Evolutionary conservation across 2,797 vertebrate species (phyloP).

Genomic region (Huso huso): DNA sequence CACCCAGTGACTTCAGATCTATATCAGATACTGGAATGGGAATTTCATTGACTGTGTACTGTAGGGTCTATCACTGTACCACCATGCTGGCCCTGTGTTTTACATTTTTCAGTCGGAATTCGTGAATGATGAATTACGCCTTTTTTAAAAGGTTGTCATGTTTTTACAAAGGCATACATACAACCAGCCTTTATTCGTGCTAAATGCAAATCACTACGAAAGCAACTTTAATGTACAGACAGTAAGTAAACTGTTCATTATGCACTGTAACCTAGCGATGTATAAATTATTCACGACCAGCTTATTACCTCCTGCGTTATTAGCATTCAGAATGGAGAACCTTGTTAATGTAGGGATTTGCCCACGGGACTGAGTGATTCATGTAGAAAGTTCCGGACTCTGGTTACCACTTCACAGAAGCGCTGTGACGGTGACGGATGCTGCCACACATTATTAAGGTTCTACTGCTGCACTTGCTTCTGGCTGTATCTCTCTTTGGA

Average conservation of each 20-base stretch:
- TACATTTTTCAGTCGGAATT: slow-evolving; percentile 9
- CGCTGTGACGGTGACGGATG: slow-evolving; percentile 50
- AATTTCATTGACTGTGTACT: not conserved
- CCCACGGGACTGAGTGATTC: slow-evolving; percentile 57
- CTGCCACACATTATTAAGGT: slow-evolving; percentile 18
- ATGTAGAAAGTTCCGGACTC: slow-evolving; percentile 49
- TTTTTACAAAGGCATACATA: not conserved
- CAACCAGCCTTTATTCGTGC: slow-evolving; percentile 24
- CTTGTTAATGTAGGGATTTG: slow-evolving; percentile 63
- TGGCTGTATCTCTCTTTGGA: slow-evolving; percentile 42
- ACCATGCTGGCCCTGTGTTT: slow-evolving; percentile 1
- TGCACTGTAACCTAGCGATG: slow-evolving; percentile 59
- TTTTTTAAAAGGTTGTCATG: slow-evolving; percentile 5
- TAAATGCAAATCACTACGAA: slow-evolving; percentile 36
- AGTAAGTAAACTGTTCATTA: slow-evolving; percentile 67
- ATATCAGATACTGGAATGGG: not conserved
- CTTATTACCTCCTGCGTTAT: slow-evolving; percentile 65
- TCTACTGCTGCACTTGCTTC: slow-evolving; percentile 40
- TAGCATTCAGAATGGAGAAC: slow-evolving; percentile 69
- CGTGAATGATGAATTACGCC: slow-evolving; percentile 5
- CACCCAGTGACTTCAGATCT: slow-evolving; percentile 2
- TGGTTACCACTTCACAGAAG: slow-evolving; percentile 32
- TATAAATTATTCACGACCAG: slow-evolving; percentile 78
- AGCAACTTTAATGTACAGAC: slow-evolving; percentile 53
- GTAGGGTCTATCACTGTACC: slow-evolving; percentile 6